A percentile compares a stretch with the other conserved stretches of the same genome.
Evolutionary conservation across 37 sponge, comb jelly and placozoan species (phyloP).

Genomic region (Chondrilla cf. caribensis): DNA sequence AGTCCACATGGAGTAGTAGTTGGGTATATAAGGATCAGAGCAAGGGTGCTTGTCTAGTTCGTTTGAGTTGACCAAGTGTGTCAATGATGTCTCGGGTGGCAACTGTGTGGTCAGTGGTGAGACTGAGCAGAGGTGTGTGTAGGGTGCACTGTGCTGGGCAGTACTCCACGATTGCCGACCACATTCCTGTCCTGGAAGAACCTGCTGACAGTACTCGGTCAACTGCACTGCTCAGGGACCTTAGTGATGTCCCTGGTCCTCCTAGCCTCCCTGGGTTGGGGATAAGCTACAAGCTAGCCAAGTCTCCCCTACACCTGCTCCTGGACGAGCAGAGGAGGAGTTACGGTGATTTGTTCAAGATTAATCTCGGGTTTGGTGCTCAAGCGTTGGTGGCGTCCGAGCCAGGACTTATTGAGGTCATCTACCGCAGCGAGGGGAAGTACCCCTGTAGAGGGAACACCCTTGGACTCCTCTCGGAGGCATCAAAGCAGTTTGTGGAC

Average conservation of each 20-base stretch:
- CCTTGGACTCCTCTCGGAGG: conserved; percentile 19
- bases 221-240: not conserved
- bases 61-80: too few relatives aligned
- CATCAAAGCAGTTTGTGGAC: not conserved
- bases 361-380: conserved; percentile 13
- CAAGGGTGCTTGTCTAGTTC: too few relatives aligned
- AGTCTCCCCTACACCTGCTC: conserved; percentile 3
- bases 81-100: too few relatives aligned
- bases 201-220: too few relatives aligned
- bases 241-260: not conserved
- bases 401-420: not conserved
- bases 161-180: too few relatives aligned
- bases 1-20: too few relatives aligned
- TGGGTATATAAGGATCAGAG: too few relatives aligned
- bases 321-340: not conserved
- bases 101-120: too few relatives aligned
- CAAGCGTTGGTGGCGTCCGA: conserved; percentile 13
- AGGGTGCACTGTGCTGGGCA: too few relatives aligned
- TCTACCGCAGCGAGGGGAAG: conserved; percentile 8
- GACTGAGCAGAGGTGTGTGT: too few relatives aligned
- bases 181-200: too few relatives aligned
- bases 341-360: not conserved
- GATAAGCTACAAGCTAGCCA: not conserved
- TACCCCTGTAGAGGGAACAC: not conserved
- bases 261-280: conserved; percentile 1